These are phyloP conservation scores for Macropis europaea DNA, from an alignment of 2,888 invertebrate species.

Conservation along the genomic window DNA sequence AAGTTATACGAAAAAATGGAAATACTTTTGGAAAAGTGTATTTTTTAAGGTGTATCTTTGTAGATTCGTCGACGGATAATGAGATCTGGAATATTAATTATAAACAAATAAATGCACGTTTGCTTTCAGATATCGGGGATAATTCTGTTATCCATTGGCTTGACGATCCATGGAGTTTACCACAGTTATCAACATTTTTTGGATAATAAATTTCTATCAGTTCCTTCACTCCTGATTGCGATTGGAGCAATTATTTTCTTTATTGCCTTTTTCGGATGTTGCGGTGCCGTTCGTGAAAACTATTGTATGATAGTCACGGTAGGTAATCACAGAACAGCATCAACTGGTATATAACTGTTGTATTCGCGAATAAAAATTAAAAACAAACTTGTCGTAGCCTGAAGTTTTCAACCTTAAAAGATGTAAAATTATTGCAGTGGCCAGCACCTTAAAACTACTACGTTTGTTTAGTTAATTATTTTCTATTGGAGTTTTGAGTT, in stretches of 20 bases:
- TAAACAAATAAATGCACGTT: not conserved
- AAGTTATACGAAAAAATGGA: too few species aligned
- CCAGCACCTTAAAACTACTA: too few species aligned
- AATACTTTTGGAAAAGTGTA: too few species aligned
- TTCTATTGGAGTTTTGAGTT: too few species aligned
- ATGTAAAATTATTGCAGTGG: too few species aligned
- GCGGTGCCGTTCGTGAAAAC: slow-evolving; percentile 92
- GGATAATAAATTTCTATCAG: slow-evolving; percentile 86
- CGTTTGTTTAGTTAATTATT: too few species aligned
- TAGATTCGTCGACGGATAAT: not conserved
- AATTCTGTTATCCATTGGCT: slow-evolving; percentile 87
- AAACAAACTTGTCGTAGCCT: too few species aligned
- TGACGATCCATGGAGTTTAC: slow-evolving; percentile 85
- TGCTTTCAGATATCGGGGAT: slow-evolving; percentile 88
- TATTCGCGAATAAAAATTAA: too few species aligned
- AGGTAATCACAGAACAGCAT: slow-evolving; percentile 76
- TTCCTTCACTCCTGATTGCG: slow-evolving; percentile 84
- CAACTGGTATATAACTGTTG: too few species aligned
- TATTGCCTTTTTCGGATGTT: slow-evolving; percentile 93
- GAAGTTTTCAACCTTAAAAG: too few species aligned
- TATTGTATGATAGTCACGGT: slow-evolving; percentile 91
- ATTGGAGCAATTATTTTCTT: slow-evolving; percentile 86
- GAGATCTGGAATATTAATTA: not conserved
- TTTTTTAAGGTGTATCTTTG: not conserved
- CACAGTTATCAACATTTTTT: slow-evolving; percentile 86